A percentile compares a stretch with the other conserved stretches of the same genome.
phyloP scores from a whole-genome alignment of 2,888 invertebrate genomes.

The Rhaphigaster nebulosa region DNA sequence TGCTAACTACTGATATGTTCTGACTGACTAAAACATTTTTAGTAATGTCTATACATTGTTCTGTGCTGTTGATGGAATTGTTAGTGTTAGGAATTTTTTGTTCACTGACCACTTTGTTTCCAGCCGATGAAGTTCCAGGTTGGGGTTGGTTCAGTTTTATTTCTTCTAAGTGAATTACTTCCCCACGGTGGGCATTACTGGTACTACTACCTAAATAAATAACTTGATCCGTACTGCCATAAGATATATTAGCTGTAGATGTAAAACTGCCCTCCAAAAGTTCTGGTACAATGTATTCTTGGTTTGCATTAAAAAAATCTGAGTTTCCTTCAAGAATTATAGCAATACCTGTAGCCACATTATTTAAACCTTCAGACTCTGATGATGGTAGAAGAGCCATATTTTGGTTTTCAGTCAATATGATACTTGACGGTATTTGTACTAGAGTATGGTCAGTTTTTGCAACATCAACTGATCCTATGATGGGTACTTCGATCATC shows the following conservation, averaged over 20 bases:
- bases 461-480: conserved; percentile 61
- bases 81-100: neutral
- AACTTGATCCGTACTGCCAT: conserved; percentile 42
- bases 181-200: conserved; percentile 19
- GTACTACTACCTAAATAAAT: conserved; percentile 54
- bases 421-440: conserved; percentile 65
- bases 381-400: conserved; percentile 70
- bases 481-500: conserved; percentile 65
- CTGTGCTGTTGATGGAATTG: neutral
- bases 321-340: conserved; percentile 65
- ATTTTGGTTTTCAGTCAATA: conserved; percentile 65
- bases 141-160: conserved; percentile 49
- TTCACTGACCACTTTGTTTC: neutral
- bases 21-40: conserved; percentile 31
- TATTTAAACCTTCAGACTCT: conserved; percentile 73
- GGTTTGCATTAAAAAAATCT: conserved; percentile 59
- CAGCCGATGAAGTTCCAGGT: conserved; percentile 41
- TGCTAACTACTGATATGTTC: neutral
- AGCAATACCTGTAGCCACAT: conserved; percentile 74
- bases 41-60: conserved; percentile 26
- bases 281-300: conserved; percentile 65
- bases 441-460: conserved; percentile 62
- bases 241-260: conserved; percentile 47
- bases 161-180: conserved; percentile 51
- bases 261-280: conserved; percentile 44